Evolutionary conservation across 2,888 invertebrate species (phyloP).

Genomic region (Acronicta alni): DNA sequence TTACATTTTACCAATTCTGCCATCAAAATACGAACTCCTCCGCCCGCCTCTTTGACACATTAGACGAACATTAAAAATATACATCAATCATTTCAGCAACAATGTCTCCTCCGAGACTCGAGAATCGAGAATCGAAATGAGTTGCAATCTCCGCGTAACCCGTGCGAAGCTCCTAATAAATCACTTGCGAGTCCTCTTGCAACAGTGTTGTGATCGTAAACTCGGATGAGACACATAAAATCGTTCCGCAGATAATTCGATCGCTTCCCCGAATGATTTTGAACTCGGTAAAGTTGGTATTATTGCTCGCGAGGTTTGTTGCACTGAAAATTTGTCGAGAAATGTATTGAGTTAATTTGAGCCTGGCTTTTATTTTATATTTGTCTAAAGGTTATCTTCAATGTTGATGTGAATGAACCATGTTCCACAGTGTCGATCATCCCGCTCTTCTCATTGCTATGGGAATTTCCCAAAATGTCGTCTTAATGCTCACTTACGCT

Average conservation of each 20-base stretch:
- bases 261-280: conserved; percentile 76
- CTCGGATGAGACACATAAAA: conserved; percentile 65
- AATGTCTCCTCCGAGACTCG: conserved; percentile 41
- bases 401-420: too few relatives aligned
- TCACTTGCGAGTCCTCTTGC: conserved; percentile 62
- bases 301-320: conserved; percentile 25
- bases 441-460: too few relatives aligned
- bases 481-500: too few relatives aligned
- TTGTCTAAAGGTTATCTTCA: too few relatives aligned
- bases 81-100: conserved; percentile 56
- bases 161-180: conserved; percentile 56
- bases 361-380: background rate
- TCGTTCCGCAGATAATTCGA: conserved; percentile 81
- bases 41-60: conserved; percentile 49
- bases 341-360: background rate
- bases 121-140: conserved; percentile 59
- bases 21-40: conserved; percentile 24
- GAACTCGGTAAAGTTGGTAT: conserved; percentile 29
- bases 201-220: conserved; percentile 66
- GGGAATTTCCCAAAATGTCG: too few relatives aligned
- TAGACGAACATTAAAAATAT: conserved; percentile 51
- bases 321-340: conserved; percentile 1
- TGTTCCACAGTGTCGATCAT: too few relatives aligned
- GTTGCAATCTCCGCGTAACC: conserved; percentile 67
- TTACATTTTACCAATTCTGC: conserved; percentile 17